A percentile compares a stretch with the other conserved stretches of the same genome.
These are phyloP conservation scores for Pyrgilauda ruficollis DNA, from an alignment of 2,113 vertebrate genomes.

Conservation along the genomic window DNA sequence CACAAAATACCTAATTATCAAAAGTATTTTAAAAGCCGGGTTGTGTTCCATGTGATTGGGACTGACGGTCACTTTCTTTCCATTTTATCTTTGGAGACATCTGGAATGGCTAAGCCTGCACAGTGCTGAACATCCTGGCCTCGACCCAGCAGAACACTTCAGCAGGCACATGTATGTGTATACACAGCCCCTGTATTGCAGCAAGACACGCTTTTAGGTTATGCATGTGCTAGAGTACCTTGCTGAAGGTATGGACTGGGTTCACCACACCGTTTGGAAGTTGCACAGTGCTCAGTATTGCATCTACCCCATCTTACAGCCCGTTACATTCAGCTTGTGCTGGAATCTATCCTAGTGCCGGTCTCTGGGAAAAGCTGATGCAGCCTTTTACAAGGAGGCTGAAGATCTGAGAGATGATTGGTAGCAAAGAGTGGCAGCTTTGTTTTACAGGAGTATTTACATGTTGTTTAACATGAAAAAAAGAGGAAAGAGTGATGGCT, in stretches of 20 bases:
- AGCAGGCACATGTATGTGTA: not conserved
- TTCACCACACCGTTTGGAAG: not conserved
- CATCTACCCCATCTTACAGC: not conserved
- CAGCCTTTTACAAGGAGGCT: not conserved
- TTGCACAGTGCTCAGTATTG: not conserved
- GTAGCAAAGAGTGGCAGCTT: not conserved
- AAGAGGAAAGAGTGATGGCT: not conserved
- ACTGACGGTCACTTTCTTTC: not conserved
- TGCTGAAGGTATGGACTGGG: not conserved
- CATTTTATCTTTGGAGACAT: not conserved
- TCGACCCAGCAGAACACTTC: not conserved
- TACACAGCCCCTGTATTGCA: not conserved
- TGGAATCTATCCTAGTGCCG: not conserved
- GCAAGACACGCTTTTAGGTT: not conserved
- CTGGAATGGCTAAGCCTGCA: not conserved
- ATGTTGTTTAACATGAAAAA: not conserved
- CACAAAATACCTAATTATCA: slow-evolving; percentile 40
- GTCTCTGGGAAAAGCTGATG: not conserved
- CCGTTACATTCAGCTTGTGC: not conserved
- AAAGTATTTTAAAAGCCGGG: slow-evolving; percentile 2
- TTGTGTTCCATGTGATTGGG: not conserved
- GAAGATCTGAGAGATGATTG: accelerated
- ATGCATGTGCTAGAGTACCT: not conserved
- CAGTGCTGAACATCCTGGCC: not conserved
- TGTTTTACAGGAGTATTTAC: not conserved